phyloP scores from a whole-genome alignment of 2,113 vertebrate species.

The Centropus unirufus region DNA sequence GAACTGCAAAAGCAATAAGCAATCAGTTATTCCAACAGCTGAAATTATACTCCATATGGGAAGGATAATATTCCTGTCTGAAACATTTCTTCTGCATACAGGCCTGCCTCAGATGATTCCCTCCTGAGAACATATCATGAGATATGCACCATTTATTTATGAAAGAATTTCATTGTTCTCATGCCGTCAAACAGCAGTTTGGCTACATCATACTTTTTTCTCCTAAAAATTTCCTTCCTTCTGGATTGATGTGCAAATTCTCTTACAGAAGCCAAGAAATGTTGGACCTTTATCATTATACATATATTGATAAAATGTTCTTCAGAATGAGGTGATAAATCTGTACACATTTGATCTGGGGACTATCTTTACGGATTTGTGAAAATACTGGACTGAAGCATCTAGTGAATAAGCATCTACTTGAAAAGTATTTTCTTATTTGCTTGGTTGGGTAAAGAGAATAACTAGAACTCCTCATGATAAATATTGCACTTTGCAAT shows the following conservation, averaged over 20 bases:
- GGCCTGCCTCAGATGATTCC: background rate
- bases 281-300: background rate
- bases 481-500: conserved; percentile 66
- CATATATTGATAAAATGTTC: background rate
- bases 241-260: background rate
- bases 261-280: background rate
- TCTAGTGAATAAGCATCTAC: background rate
- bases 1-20: background rate
- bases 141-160: conserved; percentile 16
- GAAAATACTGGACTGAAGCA: background rate
- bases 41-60: background rate
- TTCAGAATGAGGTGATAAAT: background rate
- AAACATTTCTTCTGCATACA: background rate
- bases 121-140: background rate
- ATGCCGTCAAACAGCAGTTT: background rate
- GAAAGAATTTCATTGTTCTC: conserved; percentile 6
- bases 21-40: background rate
- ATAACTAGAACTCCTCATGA: background rate
- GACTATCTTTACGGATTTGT: background rate
- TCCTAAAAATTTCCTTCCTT: conserved; percentile 1
- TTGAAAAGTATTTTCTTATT: background rate
- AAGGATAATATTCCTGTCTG: background rate
- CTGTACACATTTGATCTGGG: background rate
- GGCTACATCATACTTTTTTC: background rate
- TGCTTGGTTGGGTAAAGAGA: background rate